Evolutionary conservation across 2,113 vertebrate genomes (phyloP), one percentile per base, ranked within the genome.

Genomic region (Odocoileus virginianus): DNA sequence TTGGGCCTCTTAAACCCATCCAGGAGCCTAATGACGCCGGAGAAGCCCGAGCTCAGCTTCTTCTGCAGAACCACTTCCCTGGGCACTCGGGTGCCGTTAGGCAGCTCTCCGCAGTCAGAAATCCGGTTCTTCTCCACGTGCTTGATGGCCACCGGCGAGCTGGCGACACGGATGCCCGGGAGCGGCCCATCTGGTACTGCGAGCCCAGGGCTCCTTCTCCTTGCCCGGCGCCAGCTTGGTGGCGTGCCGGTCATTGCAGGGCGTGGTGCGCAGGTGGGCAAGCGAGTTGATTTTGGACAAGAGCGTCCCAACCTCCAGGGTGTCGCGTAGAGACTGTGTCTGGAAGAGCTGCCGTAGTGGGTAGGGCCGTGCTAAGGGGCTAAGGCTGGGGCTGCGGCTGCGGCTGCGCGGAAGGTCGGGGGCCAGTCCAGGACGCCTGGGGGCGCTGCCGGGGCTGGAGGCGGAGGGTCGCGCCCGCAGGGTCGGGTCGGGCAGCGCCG

Each of bases 1-100:
- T 99, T 99, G 0, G 99, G 98, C 5, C 99, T 98, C 98, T 99
- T 99, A 89, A 99, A 99, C 99, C 99, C 99, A 98, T 99, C 99
- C 95, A 99, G 98, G 97, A 99, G 99, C 54, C 99, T 98, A 92
- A 99, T 99, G 54, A 99, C 98, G 67, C 99, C 99, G 2, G 99
- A 98, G 98, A 99, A 99, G 14, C 99, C 99, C 0, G 98, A 98
- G 67, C 99, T 99, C 60, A 99, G 99, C 78, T 99, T 99, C 98
- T 99, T 99, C 98, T 99, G 74, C n/a, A 99, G 98, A 83, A 99
- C 98, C 40, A 99, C 99, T 98, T 99, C 99, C 99, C 99, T 99
- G 0, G 99, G 99, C 52, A 99, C 99, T 6, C 99, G 98, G 27
- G 98, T 98, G 78, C 99, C 99, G 9, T 97, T 99, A 12, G 99